Evolutionary conservation across 2,113 vertebrate species (phyloP), one percentile per base, ranked within the genome.

Genomic region (Tyto alba): DNA sequence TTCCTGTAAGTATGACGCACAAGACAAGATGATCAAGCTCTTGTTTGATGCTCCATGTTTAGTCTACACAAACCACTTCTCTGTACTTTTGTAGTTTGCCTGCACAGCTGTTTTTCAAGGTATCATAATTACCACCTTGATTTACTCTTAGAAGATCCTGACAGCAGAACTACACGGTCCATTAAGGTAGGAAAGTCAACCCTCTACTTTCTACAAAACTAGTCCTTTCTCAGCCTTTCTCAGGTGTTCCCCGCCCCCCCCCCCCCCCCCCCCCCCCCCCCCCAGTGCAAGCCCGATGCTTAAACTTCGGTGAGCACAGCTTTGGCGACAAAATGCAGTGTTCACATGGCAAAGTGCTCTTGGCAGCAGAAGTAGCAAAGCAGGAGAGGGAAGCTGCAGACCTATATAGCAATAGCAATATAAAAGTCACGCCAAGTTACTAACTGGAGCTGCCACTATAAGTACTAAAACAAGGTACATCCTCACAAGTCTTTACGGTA

Each of bases 181-280:
- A 84, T 45, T 90, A 90, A 66, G 0, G 13, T 2, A 27, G 36
- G 6, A 73, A 85, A 76, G 13, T 66, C 55, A 56, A 0, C 20
- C 15, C 18, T 68, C 21, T 68, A 30, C 21, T 34, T 47, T 66
- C 32, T 56, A 64, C 13, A 50, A 69, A 91, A 73, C 62, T 22
- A n/a, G 16, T 53, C 41, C 34, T 64, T 81, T 64, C 17, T 73
- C n/a, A 47, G 22, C 41, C 34, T 64, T 81, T 64, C 17, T 73
- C n/a, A 47, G 22, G 13, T 66, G 1, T 38, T 38, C 10, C 11
- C 1, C 1, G 32, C 27, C 7, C 4, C 5, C 13, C 53, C 4
- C 1, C 1, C n/a, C 27, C 7, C 4, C 5, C 13, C 53, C 4
- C 1, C 1, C n/a, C 1, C 1, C n/a, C 27, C 7, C 4, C 5